Conservation (phyloP, 64 coral and sea anemone species). For the Porites australiensis region DNA sequence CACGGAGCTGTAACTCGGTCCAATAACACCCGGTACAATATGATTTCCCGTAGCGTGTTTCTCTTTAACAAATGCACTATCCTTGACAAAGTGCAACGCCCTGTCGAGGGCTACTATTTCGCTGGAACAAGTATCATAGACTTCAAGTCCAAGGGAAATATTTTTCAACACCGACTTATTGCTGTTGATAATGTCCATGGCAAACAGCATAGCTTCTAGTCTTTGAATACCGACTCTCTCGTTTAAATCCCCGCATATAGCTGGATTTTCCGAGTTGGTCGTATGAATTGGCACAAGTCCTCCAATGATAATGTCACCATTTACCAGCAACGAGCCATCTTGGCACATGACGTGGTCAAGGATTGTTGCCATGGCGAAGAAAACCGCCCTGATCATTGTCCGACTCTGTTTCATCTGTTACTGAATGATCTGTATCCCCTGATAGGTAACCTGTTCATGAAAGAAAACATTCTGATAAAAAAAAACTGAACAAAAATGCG, state of each 20-base stretch:
- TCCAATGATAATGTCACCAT: constrained; percentile 76
- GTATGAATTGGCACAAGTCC: constrained; percentile 83
- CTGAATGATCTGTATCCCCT: background rate
- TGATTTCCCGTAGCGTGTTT: constrained; percentile 49
- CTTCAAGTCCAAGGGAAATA: constrained; percentile 80
- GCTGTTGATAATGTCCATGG: constrained; percentile 83
- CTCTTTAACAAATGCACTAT: constrained; percentile 39
- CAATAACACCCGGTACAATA: constrained; percentile 77
- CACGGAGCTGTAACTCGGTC: constrained; percentile 76
- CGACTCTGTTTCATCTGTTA: too few species aligned
- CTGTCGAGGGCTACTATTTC: constrained; percentile 84
- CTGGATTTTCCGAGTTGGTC: constrained; percentile 3
- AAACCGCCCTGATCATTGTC: background rate
- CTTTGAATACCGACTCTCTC: constrained; percentile 85
- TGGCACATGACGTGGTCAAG: background rate
- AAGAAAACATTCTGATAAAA: too few species aligned
- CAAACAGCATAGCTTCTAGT: constrained; percentile 89
- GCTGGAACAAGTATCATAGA: constrained; percentile 83
- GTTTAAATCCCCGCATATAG: constrained; percentile 63
- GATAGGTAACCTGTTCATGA: too few species aligned
- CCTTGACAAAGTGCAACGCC: constrained; percentile 83
- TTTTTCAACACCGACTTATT: constrained; percentile 64
- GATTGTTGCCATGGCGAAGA: background rate
- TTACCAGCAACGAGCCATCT: constrained; percentile 39
- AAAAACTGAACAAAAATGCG: too few species aligned